Evolutionary conservation across 2,113 vertebrate species (phyloP).

Genomic region (Montifringilla adamsi): DNA sequence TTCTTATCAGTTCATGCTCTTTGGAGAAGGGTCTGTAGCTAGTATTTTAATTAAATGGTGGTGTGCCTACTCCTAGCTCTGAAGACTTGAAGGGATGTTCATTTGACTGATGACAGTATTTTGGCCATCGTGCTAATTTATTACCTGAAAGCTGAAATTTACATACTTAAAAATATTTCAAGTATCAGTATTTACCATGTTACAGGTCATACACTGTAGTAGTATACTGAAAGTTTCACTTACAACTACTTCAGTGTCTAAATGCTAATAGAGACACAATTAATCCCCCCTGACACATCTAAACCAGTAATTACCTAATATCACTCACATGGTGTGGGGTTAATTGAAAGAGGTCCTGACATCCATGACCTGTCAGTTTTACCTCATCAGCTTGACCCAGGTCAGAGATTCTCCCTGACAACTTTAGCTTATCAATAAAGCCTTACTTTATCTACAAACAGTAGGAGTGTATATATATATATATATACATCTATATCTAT

Average conservation of each 20-base stretch:
- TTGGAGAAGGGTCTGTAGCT: background rate
- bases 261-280: background rate
- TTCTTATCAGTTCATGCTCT: background rate
- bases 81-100: background rate
- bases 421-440: background rate
- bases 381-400: background rate
- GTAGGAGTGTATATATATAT: background rate
- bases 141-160: background rate
- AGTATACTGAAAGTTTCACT: background rate
- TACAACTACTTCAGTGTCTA: background rate
- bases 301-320: background rate
- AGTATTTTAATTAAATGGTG: background rate
- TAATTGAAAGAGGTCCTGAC: conserved; percentile 39
- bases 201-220: background rate
- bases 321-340: background rate
- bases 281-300: background rate
- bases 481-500: background rate
- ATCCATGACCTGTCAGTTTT: background rate
- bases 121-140: background rate
- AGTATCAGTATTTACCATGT: background rate
- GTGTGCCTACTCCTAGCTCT: background rate
- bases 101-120: background rate
- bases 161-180: background rate
- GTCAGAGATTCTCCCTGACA: conserved; percentile 18
- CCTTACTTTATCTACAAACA: background rate